These are phyloP conservation scores for Rhynchotus rufescens DNA, from an alignment of 2,797 vertebrate genomes.

Conservation along the genomic window DNA sequence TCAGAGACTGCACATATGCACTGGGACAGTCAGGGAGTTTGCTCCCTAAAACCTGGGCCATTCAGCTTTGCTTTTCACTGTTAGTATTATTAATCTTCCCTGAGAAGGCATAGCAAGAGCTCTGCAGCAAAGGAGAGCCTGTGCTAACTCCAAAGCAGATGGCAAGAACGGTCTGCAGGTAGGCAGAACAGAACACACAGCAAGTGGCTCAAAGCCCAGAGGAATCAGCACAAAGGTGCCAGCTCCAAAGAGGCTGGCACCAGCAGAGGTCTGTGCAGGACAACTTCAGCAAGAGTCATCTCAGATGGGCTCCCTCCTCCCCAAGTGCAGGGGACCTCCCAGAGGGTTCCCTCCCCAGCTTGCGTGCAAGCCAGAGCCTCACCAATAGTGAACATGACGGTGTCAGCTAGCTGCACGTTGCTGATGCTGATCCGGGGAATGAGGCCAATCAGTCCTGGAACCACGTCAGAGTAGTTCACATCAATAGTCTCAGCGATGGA, in stretches of 20 bases:
- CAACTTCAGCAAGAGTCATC: not conserved
- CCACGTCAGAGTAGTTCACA: constrained; percentile 97
- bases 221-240: not conserved
- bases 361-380: not conserved
- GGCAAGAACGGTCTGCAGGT: not conserved
- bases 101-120: not conserved
- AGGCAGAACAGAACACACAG: not conserved
- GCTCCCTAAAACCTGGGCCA: accelerated
- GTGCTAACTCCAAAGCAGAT: not conserved
- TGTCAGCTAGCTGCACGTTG: constrained; percentile 96
- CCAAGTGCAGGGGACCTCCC: not conserved
- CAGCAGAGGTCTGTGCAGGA: not conserved
- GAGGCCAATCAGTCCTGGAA: constrained; percentile 96
- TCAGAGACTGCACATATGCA: not conserved
- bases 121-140: not conserved
- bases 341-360: not conserved
- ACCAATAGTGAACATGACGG: constrained; percentile 99
- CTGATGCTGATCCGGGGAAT: constrained; percentile 97
- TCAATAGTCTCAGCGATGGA: constrained; percentile 98
- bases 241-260: not conserved
- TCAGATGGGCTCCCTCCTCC: not conserved
- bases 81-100: not conserved
- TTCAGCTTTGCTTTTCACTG: not conserved
- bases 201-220: not conserved
- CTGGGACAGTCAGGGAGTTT: accelerated